Conservation (phyloP, 1,140 invertebrate species). For the Neuroterus valhalla region DNA sequence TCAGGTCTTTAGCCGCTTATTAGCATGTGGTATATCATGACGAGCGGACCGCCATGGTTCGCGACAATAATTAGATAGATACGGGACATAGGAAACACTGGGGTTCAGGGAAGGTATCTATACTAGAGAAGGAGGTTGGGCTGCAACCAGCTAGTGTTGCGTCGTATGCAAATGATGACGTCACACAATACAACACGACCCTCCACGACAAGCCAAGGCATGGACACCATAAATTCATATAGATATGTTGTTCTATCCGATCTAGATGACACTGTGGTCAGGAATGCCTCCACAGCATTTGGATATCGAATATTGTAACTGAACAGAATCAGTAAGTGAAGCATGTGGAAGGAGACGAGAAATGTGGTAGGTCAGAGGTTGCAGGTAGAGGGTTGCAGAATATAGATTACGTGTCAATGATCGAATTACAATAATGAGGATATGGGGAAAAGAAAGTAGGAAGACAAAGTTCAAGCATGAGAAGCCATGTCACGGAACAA, state of each 20-base stretch:
- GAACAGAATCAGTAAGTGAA: too few relatives aligned
- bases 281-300: constrained; percentile 3
- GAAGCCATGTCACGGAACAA: too few relatives aligned
- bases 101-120: constrained; percentile 61
- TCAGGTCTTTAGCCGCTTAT: constrained; percentile 75
- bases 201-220: constrained; percentile 61
- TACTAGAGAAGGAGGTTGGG: constrained; percentile 54
- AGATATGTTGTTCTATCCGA: constrained; percentile 48
- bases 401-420: too few relatives aligned
- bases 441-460: too few relatives aligned
- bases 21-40: constrained; percentile 76
- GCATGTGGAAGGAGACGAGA: too few relatives aligned
- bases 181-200: constrained; percentile 68
- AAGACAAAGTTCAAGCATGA: too few relatives aligned
- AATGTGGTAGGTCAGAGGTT: too few relatives aligned
- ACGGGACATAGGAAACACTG: constrained; percentile 65
- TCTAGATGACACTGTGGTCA: constrained; percentile 13
- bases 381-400: too few relatives aligned
- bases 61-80: constrained; percentile 76
- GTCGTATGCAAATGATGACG: constrained; percentile 74
- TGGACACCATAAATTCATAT: constrained; percentile 62
- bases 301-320: not conserved
- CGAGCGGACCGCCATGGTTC: constrained; percentile 62
- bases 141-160: constrained; percentile 57
- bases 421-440: too few relatives aligned